Evolutionary conservation across 2,888 invertebrate genomes (phyloP), one percentile per base, ranked within the genome.

Genomic region (Macrosoma leucophasiata): DNA sequence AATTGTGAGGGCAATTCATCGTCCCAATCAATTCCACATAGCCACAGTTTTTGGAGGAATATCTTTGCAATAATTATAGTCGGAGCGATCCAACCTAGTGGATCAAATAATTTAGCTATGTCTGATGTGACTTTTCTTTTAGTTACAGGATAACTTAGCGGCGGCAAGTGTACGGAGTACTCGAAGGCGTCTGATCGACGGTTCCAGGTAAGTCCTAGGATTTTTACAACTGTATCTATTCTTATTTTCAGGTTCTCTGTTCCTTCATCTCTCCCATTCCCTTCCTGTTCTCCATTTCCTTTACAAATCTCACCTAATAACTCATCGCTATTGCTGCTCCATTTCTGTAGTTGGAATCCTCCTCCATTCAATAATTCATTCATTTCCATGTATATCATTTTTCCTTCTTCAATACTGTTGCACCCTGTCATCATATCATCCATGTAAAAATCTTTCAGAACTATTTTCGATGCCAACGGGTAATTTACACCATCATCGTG

Each of bases 281-380:
- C 22, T 34, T 33, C 23, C 19, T 12, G 18, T 10, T 19, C 19
- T 14, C 18, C 11, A 10, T 18, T 27, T 22, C 33, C 1, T 13
- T 28, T 23, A 5, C 39, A 25, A 5, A 17, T 5, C n/a, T 37
- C 7, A n/a, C n/a, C 20, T 34, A 44, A 33, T 11, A 44, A 20
- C 29, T 43, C 38, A 21, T 39, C 37, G 19, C 33, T 39, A 23
- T 47, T 43, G 26, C 45, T 45, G 4, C 39, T 36, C 50, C 48
- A 50, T 34, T 59, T 50, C 20, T 58, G 44, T 22, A 60, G 39
- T 13, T 46, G 27, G 34, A 60, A 57, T 5, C 55, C 55, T 21
- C 55, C 58, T 17, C 39, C 34, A 17, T 32, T 42, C 13, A 57
- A 26, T 15, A 60, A 21, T 6, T 9, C 24, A 6, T 34, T 49